These are phyloP conservation scores for Parascotia fuliginaria DNA, from an alignment of 2,888 invertebrate species.

Conservation along the genomic window DNA sequence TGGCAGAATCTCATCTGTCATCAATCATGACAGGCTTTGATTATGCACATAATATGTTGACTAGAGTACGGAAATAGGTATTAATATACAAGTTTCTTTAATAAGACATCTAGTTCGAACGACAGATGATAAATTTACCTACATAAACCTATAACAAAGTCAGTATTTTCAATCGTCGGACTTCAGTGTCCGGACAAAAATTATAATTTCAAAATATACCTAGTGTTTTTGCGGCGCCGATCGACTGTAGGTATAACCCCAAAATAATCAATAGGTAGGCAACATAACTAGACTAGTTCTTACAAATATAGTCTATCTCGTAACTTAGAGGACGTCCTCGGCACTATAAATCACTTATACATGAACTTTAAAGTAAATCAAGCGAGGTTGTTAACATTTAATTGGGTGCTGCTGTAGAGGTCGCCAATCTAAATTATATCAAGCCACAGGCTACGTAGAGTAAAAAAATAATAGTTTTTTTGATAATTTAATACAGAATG, in stretches of 20 bases:
- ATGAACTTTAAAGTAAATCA: conserved; percentile 5
- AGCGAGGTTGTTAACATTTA: neutral
- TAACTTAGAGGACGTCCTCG: conserved; percentile 28
- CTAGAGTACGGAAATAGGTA: conserved; percentile 19
- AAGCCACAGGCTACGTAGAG: too few species aligned
- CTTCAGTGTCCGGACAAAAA: conserved; percentile 25
- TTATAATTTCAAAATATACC: conserved; percentile 69
- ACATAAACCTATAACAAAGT: conserved; percentile 40
- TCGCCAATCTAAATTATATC: too few species aligned
- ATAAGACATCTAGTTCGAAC: neutral
- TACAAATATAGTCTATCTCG: conserved; percentile 18
- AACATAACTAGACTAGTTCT: conserved; percentile 30
- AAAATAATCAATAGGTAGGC: neutral
- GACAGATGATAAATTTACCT: conserved; percentile 29
- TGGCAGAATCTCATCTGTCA: neutral
- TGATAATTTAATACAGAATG: too few species aligned
- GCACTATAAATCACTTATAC: conserved; percentile 8
- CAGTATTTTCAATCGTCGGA: conserved; percentile 25
- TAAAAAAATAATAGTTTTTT: too few species aligned
- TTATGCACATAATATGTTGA: neutral
- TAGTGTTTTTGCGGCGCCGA: conserved; percentile 55
- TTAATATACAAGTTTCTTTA: conserved; percentile 1
- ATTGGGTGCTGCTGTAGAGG: too few species aligned
- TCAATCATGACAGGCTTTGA: neutral
- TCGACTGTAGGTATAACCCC: too few species aligned